Percentiles rank a stretch among this genome's conserved stretches.
Evolutionary conservation across 2,888 invertebrate genomes (phyloP).

Genomic region (Deilephila porcellus): DNA sequence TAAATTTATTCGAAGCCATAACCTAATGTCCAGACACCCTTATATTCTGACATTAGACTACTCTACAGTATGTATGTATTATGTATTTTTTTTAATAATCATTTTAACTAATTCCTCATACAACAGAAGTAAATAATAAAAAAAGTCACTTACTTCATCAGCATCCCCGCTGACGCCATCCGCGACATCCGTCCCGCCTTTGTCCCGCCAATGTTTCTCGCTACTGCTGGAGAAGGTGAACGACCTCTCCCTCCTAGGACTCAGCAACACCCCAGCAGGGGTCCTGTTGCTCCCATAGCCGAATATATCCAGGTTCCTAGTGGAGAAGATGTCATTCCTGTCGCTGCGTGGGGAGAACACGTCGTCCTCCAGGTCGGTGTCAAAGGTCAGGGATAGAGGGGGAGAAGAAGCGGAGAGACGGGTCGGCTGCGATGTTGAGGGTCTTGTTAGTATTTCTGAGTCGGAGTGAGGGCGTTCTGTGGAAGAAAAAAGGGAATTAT

Average conservation of each 20-base stretch:
- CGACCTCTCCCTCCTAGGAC: constrained; percentile 71
- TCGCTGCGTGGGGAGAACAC: constrained; percentile 75
- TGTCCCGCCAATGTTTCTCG: constrained; percentile 80
- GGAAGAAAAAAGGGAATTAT: constrained; percentile 36
- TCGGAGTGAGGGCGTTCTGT: constrained; percentile 79
- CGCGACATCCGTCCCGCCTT: constrained; percentile 77
- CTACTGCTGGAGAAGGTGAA: constrained; percentile 76
- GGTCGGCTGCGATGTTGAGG: constrained; percentile 54
- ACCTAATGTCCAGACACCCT: no score
- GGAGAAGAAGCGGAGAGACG: constrained; percentile 75
- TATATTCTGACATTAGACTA: no score
- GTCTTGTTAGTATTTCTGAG: constrained; percentile 57
- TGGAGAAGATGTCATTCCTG: constrained; percentile 74
- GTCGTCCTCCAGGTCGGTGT: constrained; percentile 77
- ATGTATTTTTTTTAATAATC: no score
- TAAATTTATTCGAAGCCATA: no score
- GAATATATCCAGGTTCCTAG: constrained; percentile 74
- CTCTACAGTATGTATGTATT: no score
- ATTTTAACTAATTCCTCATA: no score
- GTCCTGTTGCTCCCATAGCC: constrained; percentile 72
- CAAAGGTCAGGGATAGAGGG: constrained; percentile 68
- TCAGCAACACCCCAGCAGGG: constrained; percentile 73
- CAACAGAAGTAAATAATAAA: neutral
- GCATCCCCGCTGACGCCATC: constrained; percentile 61
- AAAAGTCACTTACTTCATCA: constrained; percentile 67